A percentile compares a stretch with the other conserved stretches of the same genome.
Conservation (phyloP, 2,113 vertebrate genomes). For the Reinhardtius hippoglossoides region DNA sequence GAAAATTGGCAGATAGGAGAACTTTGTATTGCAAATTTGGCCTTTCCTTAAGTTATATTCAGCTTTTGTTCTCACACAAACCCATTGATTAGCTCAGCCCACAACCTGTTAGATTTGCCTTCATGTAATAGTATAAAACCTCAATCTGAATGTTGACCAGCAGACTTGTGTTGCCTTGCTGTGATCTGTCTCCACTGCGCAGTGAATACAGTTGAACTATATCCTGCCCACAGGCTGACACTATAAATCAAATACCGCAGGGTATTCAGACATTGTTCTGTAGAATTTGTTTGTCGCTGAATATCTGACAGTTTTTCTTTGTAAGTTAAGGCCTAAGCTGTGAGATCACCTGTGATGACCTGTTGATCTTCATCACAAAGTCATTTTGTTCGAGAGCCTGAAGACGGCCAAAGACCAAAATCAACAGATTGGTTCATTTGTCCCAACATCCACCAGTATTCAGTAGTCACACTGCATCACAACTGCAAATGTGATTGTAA, state of each 20-base stretch:
- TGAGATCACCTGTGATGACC: constrained; percentile 15
- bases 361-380: not conserved
- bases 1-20: too few relatives aligned
- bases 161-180: too few relatives aligned
- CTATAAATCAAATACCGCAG: constrained; percentile 23
- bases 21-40: too few relatives aligned
- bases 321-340: constrained; percentile 58
- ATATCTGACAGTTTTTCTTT: constrained; percentile 24
- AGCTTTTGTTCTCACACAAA: too few relatives aligned
- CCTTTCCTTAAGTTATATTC: too few relatives aligned
- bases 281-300: constrained; percentile 17
- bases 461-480: not conserved
- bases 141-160: too few relatives aligned
- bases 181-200: too few relatives aligned
- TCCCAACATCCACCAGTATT: not conserved
- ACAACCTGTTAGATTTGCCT: too few relatives aligned
- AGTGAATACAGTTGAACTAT: not conserved
- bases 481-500: constrained; percentile 3
- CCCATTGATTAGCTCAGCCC: too few relatives aligned
- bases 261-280: constrained; percentile 32
- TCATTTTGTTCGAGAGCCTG: constrained; percentile 9
- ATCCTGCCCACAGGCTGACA: not conserved
- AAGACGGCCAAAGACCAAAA: not conserved
- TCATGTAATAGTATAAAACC: too few relatives aligned
- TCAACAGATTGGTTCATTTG: not conserved